phyloP scores from a whole-genome alignment of 2,113 vertebrate species.

The Pollachius pollachius region DNA sequence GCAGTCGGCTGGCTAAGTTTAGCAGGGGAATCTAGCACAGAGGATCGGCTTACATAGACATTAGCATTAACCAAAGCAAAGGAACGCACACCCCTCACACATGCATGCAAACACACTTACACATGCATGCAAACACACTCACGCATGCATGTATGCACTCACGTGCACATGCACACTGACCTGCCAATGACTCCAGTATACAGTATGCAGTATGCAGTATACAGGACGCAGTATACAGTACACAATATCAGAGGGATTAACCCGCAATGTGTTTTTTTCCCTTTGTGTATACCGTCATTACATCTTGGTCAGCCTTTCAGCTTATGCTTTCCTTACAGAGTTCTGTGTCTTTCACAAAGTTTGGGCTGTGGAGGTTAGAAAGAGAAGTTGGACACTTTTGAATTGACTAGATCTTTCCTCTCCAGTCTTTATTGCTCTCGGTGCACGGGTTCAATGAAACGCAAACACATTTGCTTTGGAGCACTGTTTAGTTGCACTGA shows the following conservation, averaged over 20 bases:
- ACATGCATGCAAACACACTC: constrained; percentile 3
- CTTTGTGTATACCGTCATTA: no score
- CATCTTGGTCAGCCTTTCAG: no score
- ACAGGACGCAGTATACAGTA: background rate
- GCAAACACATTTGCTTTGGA: constrained; percentile 15
- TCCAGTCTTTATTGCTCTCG: constrained; percentile 44
- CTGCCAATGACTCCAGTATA: background rate
- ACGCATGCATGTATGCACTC: background rate
- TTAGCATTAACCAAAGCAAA: constrained; percentile 1
- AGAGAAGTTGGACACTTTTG: no score
- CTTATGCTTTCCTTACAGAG: no score
- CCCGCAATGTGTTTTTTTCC: no score
- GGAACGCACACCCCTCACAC: constrained; percentile 8
- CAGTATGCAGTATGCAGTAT: background rate
- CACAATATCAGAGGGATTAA: background rate
- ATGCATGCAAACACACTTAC: background rate
- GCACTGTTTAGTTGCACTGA: constrained; percentile 18
- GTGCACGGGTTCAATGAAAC: constrained; percentile 5
- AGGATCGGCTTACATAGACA: constrained; percentile 57
- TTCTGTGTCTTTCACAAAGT: no score
- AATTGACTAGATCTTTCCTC: no score
- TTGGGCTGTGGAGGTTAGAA: no score
- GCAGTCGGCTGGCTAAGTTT: constrained; percentile 59
- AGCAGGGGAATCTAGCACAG: constrained; percentile 71
- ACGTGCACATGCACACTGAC: background rate